phyloP scores from a whole-genome alignment of 2,888 invertebrate genomes.

The Formica aserva region DNA sequence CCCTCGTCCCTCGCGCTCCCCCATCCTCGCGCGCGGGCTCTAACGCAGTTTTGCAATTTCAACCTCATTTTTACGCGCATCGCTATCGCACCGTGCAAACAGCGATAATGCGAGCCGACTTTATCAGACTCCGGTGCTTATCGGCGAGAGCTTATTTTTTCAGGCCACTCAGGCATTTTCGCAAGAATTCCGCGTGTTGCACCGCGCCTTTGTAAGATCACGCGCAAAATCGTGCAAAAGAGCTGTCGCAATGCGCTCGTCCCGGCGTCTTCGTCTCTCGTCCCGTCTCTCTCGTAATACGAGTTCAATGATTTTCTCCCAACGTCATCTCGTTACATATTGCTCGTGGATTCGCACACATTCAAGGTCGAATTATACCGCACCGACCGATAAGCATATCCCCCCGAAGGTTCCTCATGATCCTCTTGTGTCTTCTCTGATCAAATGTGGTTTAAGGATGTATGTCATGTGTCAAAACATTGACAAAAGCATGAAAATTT shows the following conservation, averaged over 20 bases:
- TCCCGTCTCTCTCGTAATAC: not conserved
- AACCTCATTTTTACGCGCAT: conserved; percentile 84
- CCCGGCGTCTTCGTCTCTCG: not conserved
- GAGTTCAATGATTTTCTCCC: conserved; percentile 32
- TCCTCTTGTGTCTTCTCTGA: not conserved
- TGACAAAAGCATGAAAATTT: too few relatives aligned
- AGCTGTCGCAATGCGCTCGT: conserved; percentile 62
- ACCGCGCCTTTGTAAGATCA: conserved; percentile 33
- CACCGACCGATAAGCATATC: conserved; percentile 11
- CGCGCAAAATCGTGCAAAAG: conserved; percentile 48
- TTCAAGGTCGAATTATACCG: conserved; percentile 21
- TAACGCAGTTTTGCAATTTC: conserved; percentile 83
- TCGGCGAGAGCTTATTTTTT: conserved; percentile 83
- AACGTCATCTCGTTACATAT: conserved; percentile 18
- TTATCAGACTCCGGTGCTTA: conserved; percentile 79
- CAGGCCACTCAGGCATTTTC: conserved; percentile 84
- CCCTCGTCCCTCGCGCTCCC: conserved; percentile 28
- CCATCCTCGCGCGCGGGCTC: conserved; percentile 51
- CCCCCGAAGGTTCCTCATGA: not conserved
- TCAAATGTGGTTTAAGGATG: not conserved
- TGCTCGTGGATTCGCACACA: not conserved
- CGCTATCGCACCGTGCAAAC: conserved; percentile 83
- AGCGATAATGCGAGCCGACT: conserved; percentile 80
- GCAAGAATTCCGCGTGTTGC: conserved; percentile 79
- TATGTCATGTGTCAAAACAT: too few relatives aligned